Conservation (phyloP, 2,888 invertebrate species). For the Eueremaeus valkanovi region DNA sequence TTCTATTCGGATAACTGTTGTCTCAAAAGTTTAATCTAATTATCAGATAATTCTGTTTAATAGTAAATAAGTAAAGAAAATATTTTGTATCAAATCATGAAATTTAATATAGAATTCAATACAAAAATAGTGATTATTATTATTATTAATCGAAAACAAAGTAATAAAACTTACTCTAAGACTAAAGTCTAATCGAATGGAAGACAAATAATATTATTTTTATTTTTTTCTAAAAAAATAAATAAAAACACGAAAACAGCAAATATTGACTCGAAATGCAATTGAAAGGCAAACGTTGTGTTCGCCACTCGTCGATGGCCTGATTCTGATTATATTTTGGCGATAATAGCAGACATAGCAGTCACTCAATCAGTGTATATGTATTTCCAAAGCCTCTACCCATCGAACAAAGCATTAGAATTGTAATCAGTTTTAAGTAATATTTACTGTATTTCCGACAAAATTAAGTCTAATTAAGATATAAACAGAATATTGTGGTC, state of each 20-base stretch:
- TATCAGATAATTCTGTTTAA: not conserved
- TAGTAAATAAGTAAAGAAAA: not conserved
- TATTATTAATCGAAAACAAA: not conserved
- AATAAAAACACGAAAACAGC: too few relatives aligned
- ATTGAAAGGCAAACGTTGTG: not conserved
- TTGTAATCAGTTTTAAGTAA: not conserved
- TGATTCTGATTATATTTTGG: not conserved
- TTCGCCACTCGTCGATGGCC: not conserved
- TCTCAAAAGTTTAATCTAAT: not conserved
- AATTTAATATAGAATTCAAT: not conserved
- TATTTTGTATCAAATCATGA: not conserved
- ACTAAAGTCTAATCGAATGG: not conserved
- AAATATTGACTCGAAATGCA: too few relatives aligned
- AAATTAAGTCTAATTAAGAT: too few relatives aligned
- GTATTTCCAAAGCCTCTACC: not conserved
- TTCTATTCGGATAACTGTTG: constrained; percentile 28
- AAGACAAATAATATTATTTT: too few relatives aligned
- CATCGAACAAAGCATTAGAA: not conserved
- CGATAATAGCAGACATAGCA: not conserved
- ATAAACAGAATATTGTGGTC: too few relatives aligned
- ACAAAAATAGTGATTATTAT: not conserved
- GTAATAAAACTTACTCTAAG: too few relatives aligned
- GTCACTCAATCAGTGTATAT: not conserved
- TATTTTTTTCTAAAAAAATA: too few relatives aligned
- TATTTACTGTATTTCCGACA: not conserved